Percentiles rank a stretch among this genome's conserved stretches.
These are phyloP conservation scores for Eurytoma californica DNA, from an alignment of 2,888 invertebrate species.

Conservation along the genomic window DNA sequence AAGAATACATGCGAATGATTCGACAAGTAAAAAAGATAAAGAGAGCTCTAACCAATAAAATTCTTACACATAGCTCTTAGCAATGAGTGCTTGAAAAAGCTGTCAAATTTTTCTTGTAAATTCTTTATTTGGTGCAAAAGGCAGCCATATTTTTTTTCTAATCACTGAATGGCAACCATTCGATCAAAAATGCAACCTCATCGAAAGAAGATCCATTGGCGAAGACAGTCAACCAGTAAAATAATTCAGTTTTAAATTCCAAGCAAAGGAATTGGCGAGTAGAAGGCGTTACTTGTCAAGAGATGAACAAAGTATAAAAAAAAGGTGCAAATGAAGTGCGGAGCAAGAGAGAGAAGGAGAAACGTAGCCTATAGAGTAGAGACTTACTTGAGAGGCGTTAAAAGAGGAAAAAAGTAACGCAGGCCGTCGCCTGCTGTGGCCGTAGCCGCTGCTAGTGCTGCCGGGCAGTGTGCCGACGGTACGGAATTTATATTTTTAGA, in stretches of 20 bases:
- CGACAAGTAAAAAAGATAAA: conserved; percentile 9
- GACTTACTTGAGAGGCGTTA: conserved; percentile 50
- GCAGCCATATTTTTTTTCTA: conserved; percentile 54
- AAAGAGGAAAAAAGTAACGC: conserved; percentile 51
- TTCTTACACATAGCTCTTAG: background rate
- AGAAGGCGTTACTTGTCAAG: background rate
- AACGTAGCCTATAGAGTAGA: background rate
- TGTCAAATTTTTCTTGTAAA: background rate
- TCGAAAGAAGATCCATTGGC: conserved; percentile 34
- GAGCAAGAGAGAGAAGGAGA: conserved; percentile 19
- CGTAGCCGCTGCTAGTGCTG: conserved; percentile 51
- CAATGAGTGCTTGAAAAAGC: conserved; percentile 2
- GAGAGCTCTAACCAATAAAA: background rate
- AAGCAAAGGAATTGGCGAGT: background rate
- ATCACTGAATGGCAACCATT: conserved; percentile 46
- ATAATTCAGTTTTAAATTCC: background rate
- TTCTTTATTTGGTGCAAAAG: conserved; percentile 11
- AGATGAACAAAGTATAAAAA: background rate
- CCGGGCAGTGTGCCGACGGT: conserved; percentile 65
- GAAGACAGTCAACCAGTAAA: conserved; percentile 7
- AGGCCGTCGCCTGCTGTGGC: conserved; percentile 42
- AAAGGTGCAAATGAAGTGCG: background rate
- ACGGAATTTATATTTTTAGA: conserved; percentile 74
- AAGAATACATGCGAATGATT: conserved; percentile 35
- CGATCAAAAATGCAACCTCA: conserved; percentile 34